Base-by-base conservation (phyloP, 2,797 vertebrate genomes). In the Syngnathus rostellatus region DNA sequence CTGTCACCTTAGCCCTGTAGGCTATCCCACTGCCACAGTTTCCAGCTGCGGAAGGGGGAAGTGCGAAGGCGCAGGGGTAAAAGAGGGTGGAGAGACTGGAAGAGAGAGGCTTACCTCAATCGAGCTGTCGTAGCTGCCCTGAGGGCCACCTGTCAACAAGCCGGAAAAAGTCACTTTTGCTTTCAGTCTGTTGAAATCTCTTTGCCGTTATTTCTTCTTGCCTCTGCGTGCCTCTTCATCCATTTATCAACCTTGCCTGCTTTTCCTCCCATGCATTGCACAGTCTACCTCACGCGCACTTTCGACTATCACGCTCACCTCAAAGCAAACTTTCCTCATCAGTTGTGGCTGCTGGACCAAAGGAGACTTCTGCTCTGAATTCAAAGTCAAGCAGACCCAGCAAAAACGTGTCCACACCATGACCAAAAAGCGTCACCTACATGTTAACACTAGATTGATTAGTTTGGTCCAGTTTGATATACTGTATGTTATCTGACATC, bases 131-230 rank as follows among this genome's bases (percentile, higher is more conserved):
- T 82, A 79, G 81, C 86, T 88, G 81, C 87, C 88, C 86, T 62
- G 69, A 69, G 87, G 88, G 82, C 71, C 78, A 85, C 78, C 86
- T 88, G 87, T 88, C 88, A 88, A 86, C 84, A 84, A 79, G 73
- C 77, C 72, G 70, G 78, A 71, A 64, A 83, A 81, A 87, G 77
- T 85, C 72, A 66, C 78, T 87, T 82, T 84, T 76, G 71, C 74
- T 83, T 83, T 79, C 73, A 62, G 72, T 63, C 77, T 77, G 19
- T 25, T 17, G 16, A 37, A 76, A 57, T 67, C 67, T 69, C 76
- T 77, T 40, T 17, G 80, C 81, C 80, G 72, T 82, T 81, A 77
- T 78, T 74, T 74, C 74, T 67, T 65, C 66, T 31, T 77, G 65
- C 74, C 69, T 79, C 68, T 79, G 68, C 79, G 75, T 79, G 68